These are phyloP conservation scores for Salvelinus namaycush DNA, from an alignment of 2,113 vertebrate species.

Conservation along the genomic window DNA sequence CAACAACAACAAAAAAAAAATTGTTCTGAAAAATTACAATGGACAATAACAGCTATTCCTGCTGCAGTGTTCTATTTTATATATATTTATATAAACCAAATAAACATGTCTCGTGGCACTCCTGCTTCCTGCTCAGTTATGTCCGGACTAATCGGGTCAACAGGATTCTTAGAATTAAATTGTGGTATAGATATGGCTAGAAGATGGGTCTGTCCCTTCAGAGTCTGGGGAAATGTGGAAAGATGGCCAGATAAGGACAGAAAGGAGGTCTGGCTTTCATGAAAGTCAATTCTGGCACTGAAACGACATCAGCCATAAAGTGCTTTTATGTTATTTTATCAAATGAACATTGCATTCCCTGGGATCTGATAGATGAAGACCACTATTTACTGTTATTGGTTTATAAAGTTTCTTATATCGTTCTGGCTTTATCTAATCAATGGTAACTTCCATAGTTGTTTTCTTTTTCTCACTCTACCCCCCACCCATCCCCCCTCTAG, in stretches of 20 bases:
- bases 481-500: conserved; percentile 61
- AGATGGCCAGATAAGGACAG: conserved; percentile 11
- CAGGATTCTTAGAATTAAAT: conserved; percentile 46
- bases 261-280: too few relatives aligned
- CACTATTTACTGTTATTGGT: neutral
- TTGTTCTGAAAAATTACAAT: too few relatives aligned
- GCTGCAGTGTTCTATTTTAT: too few relatives aligned
- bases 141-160: conserved; percentile 47
- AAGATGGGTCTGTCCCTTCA: neutral
- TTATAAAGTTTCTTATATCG: neutral
- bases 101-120: neutral
- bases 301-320: too few relatives aligned
- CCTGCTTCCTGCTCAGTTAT: conserved; percentile 40
- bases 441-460: conserved; percentile 10
- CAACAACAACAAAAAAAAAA: too few relatives aligned
- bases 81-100: too few relatives aligned
- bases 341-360: too few relatives aligned
- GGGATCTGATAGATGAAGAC: too few relatives aligned
- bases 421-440: neutral
- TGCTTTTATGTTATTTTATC: too few relatives aligned
- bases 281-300: too few relatives aligned
- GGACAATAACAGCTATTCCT: too few relatives aligned
- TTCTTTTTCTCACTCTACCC: conserved; percentile 17
- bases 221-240: conserved; percentile 41
- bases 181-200: neutral